Base-by-base conservation (phyloP, 2,797 vertebrate species). In the Anguilla marmorata region DNA sequence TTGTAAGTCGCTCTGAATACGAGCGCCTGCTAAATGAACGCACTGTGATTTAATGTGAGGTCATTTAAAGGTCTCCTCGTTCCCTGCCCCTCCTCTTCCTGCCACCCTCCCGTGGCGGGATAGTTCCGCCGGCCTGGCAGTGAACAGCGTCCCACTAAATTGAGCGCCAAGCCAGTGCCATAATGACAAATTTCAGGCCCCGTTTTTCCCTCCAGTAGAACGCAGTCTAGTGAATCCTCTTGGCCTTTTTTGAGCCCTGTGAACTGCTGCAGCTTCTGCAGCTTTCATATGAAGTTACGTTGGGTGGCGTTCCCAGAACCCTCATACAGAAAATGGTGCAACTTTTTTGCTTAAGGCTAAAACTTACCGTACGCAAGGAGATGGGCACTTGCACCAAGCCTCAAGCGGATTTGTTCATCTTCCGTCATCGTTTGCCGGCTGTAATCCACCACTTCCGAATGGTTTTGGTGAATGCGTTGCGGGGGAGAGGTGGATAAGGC, bases 191-290 rank as follows among this genome's bases (percentile, higher is more conserved):
- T 76, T 37, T 21, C 74, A 76, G 37, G 74, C 12, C 11, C 74
- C 50, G 50, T 24, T 33, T 2, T 83, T 88, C 84, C 21, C 56
- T 48, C 87, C 87, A 27, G 50, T 66, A 30, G 88, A n/a, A 54
- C 63, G 63, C 24, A 60, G 45, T 50, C 88, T 79, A 88, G 86
- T 84, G 79, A 79, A 86, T 60, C 24, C 60, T 79, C 58, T 37
- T 83, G 27, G 63, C 37, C 45, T 86, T 50, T 14, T 2, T 76
- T 79, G 54, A 85, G 66, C 76, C 30, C 52, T 87, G 82, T 58
- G 21, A 60, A 21, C 87, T 86, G 6, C 21, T 9, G 54, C 80
- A 58, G n/a, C 4, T 27, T 33, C 9, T 12, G 69, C 69, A 1
- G 2, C 2, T 72, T 30, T 72, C 11, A 30, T 4, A 3, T 11